Percentiles rank a stretch among this genome's conserved stretches.
Evolutionary conservation across 1,140 invertebrate genomes (phyloP).

Genomic region (Aphidius ervi): DNA sequence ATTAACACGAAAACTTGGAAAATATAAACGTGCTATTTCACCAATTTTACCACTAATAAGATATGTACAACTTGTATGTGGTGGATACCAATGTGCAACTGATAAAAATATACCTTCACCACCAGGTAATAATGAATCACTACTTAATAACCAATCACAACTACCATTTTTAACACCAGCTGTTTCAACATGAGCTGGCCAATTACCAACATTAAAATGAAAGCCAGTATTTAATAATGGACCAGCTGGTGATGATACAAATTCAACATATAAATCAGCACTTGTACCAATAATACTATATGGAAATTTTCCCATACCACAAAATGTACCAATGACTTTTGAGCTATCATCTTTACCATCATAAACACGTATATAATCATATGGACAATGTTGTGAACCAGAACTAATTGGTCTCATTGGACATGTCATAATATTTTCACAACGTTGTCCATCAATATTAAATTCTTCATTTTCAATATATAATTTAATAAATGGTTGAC

Average conservation of each 20-base stretch:
- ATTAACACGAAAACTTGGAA: conserved; percentile 85
- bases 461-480: conserved; percentile 92
- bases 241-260: conserved; percentile 83
- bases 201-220: conserved; percentile 89
- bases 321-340: conserved; percentile 85
- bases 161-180: conserved; percentile 78
- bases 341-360: conserved; percentile 84
- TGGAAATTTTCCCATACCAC: conserved; percentile 89
- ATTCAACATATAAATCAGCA: conserved; percentile 84
- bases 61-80: conserved; percentile 86
- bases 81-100: conserved; percentile 88
- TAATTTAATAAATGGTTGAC: conserved; percentile 83
- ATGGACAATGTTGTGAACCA: conserved; percentile 81
- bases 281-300: conserved; percentile 91
- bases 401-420: conserved; percentile 86
- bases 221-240: conserved; percentile 86
- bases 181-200: conserved; percentile 85
- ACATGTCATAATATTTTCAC: conserved; percentile 92
- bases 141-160: conserved; percentile 82
- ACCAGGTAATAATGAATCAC: conserved; percentile 70
- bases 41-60: conserved; percentile 77
- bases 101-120: conserved; percentile 86
- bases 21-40: conserved; percentile 82
- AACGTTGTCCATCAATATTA: conserved; percentile 88
- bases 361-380: conserved; percentile 86